Evolutionary conservation across 2,888 invertebrate genomes (phyloP).

Genomic region (Cryptops parisi): DNA sequence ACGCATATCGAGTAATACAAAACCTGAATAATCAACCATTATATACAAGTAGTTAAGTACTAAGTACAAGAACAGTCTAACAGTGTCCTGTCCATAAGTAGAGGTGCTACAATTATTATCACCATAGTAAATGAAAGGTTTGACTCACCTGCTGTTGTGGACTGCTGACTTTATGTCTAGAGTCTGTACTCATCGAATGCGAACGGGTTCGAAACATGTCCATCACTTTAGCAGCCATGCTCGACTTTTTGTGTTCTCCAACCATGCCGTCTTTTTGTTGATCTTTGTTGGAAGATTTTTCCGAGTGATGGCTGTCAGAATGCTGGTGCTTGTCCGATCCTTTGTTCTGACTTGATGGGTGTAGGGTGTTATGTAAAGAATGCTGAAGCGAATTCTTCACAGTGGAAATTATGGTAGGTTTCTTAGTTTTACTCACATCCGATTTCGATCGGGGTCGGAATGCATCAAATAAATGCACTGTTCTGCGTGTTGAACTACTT

Average conservation of each 20-base stretch:
- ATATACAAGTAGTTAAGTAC: too few species aligned
- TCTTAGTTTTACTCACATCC: constrained; percentile 46
- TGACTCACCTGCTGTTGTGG: constrained; percentile 18
- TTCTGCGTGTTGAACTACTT: constrained; percentile 15
- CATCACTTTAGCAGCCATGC: constrained; percentile 78
- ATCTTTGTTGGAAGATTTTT: constrained; percentile 18
- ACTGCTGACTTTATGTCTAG: constrained; percentile 43
- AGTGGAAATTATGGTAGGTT: constrained; percentile 58
- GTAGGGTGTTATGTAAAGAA: constrained; percentile 16
- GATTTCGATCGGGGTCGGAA: constrained; percentile 62
- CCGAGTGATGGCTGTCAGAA: constrained; percentile 18
- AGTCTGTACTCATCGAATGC: constrained; percentile 45
- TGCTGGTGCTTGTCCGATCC: constrained; percentile 15
- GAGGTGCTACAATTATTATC: too few species aligned
- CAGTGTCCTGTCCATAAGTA: too few species aligned
- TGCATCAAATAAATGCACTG: constrained; percentile 49
- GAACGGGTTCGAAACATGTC: constrained; percentile 71
- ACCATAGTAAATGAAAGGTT: too few species aligned
- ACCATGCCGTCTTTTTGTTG: constrained; percentile 15
- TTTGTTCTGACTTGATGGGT: constrained; percentile 4
- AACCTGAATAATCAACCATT: too few species aligned
- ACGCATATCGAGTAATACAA: too few species aligned
- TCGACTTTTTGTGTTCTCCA: constrained; percentile 24
- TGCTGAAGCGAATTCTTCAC: constrained; percentile 69
- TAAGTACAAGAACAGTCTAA: too few species aligned